phyloP scores from a whole-genome alignment of 2,888 invertebrate species.

The Synanthedon myopaeformis region DNA sequence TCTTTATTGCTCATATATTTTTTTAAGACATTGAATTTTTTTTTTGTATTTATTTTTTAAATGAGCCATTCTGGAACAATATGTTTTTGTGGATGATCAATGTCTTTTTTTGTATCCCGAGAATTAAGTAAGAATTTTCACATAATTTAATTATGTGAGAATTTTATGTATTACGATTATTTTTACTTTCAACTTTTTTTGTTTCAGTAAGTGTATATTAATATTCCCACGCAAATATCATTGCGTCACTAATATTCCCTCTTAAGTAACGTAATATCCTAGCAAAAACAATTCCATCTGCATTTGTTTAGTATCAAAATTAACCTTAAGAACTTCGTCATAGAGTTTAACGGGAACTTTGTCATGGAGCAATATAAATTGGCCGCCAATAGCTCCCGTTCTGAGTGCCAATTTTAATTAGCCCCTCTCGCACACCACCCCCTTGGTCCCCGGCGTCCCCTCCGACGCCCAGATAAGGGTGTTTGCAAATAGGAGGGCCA shows the following conservation, averaged over 20 bases:
- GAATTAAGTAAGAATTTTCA: too few species aligned
- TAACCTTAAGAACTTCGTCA: constrained; percentile 11
- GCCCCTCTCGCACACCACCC: constrained; percentile 31
- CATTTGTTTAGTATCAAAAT: constrained; percentile 7
- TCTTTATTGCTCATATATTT: too few species aligned
- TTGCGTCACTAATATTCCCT: constrained; percentile 4
- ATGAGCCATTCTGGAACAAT: too few species aligned
- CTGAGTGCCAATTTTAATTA: constrained; percentile 65
- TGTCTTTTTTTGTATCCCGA: too few species aligned
- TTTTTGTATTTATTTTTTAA: too few species aligned
- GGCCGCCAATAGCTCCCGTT: constrained; percentile 12
- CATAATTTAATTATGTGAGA: too few species aligned
- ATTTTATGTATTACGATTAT: too few species aligned
- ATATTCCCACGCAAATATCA: constrained; percentile 19
- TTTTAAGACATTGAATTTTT: too few species aligned
- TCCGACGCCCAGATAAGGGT: constrained; percentile 51
- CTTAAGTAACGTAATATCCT: neutral
- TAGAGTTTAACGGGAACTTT: constrained; percentile 10
- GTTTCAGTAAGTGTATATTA: too few species aligned
- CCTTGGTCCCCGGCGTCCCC: constrained; percentile 17
- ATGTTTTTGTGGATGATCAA: too few species aligned
- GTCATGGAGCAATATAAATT: neutral
- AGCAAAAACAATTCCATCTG: neutral
- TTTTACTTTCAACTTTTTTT: too few species aligned
- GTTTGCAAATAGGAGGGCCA: constrained; percentile 67